These are phyloP conservation scores for Betta splendens DNA, from an alignment of 2,797 vertebrate genomes.

Conservation along the genomic window DNA sequence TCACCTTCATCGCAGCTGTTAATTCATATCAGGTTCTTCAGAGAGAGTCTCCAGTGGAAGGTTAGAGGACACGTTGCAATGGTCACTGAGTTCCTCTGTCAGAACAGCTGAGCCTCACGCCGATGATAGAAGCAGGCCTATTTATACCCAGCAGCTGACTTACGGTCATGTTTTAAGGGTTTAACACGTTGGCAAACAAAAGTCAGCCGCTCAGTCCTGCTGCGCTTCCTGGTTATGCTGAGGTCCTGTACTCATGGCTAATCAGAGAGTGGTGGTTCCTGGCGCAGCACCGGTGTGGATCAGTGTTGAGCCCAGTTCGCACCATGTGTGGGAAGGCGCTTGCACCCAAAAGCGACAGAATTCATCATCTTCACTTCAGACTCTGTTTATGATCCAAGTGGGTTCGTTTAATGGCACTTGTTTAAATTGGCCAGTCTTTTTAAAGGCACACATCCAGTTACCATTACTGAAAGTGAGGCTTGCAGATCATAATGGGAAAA, in stretches of 20 bases:
- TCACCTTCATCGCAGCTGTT: conserved; percentile 12
- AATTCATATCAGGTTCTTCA: not conserved
- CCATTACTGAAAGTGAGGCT: no score
- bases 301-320: no score
- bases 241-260: not conserved
- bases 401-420: no score
- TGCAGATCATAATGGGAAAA: no score
- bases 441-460: no score
- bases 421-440: no score
- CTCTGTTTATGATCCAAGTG: no score
- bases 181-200: conserved; percentile 9
- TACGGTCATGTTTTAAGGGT: conserved; percentile 1
- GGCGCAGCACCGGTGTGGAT: not conserved
- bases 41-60: conserved; percentile 26
- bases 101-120: conserved; percentile 65
- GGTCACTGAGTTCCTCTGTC: conserved; percentile 14
- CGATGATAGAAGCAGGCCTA: conserved; percentile 34
- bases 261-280: not conserved
- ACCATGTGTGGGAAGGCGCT: no score
- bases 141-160: conserved; percentile 40
- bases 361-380: no score
- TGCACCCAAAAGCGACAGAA: no score
- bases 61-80: conserved; percentile 28
- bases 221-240: no score
- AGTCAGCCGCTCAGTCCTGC: not conserved